These are phyloP conservation scores for Caenorhabditis drosophilae DNA, from an alignment of 2,888 invertebrate species.

Conservation along the genomic window DNA sequence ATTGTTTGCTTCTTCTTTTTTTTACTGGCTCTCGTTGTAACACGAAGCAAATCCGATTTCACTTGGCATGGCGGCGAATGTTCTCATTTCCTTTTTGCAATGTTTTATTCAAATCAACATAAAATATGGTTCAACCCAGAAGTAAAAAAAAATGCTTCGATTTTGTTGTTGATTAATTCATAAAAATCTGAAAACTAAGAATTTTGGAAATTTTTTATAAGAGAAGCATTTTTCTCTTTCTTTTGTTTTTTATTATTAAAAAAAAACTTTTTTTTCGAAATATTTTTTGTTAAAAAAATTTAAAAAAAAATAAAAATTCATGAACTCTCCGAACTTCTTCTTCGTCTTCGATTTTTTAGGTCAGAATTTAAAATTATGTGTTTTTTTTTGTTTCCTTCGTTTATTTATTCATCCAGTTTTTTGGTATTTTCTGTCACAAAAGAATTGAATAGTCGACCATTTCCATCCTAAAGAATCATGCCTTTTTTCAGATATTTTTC, in stretches of 20 bases:
- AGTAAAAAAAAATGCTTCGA: too few relatives aligned
- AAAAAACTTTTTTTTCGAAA: background rate
- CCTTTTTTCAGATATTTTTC: too few relatives aligned
- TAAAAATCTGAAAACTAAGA: too few relatives aligned
- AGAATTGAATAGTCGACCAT: background rate
- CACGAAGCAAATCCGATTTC: constrained; percentile 1
- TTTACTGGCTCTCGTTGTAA: background rate
- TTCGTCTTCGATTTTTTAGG: background rate
- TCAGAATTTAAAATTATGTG: background rate
- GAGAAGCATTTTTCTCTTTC: background rate
- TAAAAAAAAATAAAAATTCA: too few relatives aligned
- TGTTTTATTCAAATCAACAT: too few relatives aligned
- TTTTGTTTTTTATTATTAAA: background rate
- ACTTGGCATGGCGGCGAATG: background rate
- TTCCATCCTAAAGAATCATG: too few relatives aligned
- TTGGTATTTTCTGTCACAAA: background rate
- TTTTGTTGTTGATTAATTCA: too few relatives aligned
- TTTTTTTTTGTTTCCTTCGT: background rate
- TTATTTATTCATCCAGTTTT: background rate
- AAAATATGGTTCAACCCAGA: too few relatives aligned
- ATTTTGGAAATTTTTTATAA: too few relatives aligned
- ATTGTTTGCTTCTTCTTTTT: background rate
- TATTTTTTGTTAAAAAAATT: too few relatives aligned
- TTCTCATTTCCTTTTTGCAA: background rate
- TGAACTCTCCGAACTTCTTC: too few relatives aligned